Conservation (phyloP, 2,113 vertebrate species). For the Chloropsis cyanopogon region DNA sequence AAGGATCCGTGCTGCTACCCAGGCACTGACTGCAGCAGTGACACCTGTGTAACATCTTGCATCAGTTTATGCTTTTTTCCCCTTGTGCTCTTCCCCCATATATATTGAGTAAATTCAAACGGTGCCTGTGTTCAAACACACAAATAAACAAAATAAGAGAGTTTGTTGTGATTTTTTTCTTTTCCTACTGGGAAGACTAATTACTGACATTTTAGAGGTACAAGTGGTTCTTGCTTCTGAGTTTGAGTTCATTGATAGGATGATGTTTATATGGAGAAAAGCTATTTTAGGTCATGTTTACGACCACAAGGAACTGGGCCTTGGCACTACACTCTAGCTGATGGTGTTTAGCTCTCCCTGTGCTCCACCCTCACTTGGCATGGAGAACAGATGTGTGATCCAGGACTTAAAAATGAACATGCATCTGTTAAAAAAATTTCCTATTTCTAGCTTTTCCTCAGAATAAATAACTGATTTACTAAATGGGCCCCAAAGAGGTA, state of each 20-base stretch:
- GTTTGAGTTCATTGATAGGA: background rate
- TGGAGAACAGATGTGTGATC: background rate
- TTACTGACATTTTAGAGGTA: background rate
- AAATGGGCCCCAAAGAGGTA: background rate
- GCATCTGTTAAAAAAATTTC: background rate
- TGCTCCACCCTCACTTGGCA: background rate
- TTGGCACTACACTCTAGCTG: background rate
- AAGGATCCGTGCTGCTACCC: background rate
- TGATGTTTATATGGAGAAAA: background rate
- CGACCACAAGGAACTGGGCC: background rate
- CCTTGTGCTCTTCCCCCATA: background rate
- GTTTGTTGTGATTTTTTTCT: too few relatives aligned
- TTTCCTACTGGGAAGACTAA: background rate
- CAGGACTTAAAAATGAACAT: background rate
- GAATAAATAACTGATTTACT: background rate
- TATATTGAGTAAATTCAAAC: background rate
- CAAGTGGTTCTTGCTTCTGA: background rate
- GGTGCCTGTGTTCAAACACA: background rate
- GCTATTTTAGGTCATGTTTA: conserved; percentile 3
- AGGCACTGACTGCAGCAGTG: background rate
- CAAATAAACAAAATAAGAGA: background rate
- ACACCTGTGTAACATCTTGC: background rate
- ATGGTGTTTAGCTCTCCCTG: background rate
- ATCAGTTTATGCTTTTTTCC: background rate
- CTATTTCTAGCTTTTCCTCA: background rate